These are phyloP conservation scores for Bathynomus jamesi DNA, from an alignment of 1,140 invertebrate genomes.

Conservation along the genomic window DNA sequence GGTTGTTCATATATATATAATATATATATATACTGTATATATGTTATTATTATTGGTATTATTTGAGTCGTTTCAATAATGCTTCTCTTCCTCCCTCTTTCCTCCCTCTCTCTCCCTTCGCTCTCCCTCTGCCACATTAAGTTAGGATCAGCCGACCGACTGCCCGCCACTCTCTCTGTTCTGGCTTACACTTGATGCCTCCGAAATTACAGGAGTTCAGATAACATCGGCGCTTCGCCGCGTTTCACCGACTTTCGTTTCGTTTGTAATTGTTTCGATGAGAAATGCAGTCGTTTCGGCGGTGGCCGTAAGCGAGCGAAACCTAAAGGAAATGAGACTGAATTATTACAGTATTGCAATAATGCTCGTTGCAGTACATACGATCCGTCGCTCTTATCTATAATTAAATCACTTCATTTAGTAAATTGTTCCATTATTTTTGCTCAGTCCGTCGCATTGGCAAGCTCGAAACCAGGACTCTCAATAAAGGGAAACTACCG, in stretches of 20 bases:
- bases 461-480: no score
- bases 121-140: background rate
- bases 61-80: no score
- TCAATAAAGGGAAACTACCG: no score
- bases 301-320: background rate
- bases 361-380: slow-evolving; percentile 1
- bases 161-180: no score
- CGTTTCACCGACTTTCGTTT: no score
- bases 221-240: slow-evolving; percentile 4
- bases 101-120: background rate
- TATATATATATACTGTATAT: no score
- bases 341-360: slow-evolving; percentile 10
- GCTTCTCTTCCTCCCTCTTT: background rate
- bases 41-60: no score
- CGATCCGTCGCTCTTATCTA: slow-evolving; percentile 7
- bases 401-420: slow-evolving; percentile 10
- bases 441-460: background rate
- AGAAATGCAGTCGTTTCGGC: no score
- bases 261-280: no score
- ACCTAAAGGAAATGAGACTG: background rate
- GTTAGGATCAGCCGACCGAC: background rate
- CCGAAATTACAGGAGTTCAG: background rate
- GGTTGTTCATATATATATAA: no score
- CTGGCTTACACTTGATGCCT: slow-evolving; percentile 6
- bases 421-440: background rate